Conservation (phyloP, 2,888 invertebrate species). For the Horisme vitalbata region DNA sequence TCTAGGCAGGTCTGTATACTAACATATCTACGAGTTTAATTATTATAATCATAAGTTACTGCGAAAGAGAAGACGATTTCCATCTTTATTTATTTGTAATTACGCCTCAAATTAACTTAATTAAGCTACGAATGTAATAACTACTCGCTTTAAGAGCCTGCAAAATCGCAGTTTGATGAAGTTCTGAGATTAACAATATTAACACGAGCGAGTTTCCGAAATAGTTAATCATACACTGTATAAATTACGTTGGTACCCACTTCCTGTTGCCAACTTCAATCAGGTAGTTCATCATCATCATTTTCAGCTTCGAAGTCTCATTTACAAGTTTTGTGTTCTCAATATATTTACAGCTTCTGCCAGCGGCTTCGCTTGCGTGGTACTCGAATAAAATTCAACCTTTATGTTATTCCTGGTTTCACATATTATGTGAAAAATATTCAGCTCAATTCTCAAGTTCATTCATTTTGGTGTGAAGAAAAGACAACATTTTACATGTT, state of each 20-base stretch:
- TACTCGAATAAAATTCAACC: no score
- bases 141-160: conserved; percentile 15
- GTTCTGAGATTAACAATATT: conserved; percentile 22
- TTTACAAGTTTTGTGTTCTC: no score
- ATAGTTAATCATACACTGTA: conserved; percentile 35
- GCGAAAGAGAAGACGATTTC: background rate
- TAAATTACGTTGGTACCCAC: conserved; percentile 27
- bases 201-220: conserved; percentile 13
- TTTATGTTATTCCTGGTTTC: no score
- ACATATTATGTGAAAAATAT: no score
- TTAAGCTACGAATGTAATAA: conserved; percentile 25
- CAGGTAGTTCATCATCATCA: no score
- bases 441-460: no score
- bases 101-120: conserved; percentile 10
- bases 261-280: background rate
- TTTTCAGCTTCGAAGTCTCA: no score
- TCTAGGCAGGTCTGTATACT: no score
- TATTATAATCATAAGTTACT: background rate
- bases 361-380: no score
- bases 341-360: no score
- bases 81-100: conserved; percentile 13
- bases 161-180: conserved; percentile 21
- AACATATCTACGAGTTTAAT: background rate
- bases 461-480: no score
- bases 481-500: no score